Conservation (phyloP, 2,113 vertebrate species). For the Ploceus nigricollis region DNA sequence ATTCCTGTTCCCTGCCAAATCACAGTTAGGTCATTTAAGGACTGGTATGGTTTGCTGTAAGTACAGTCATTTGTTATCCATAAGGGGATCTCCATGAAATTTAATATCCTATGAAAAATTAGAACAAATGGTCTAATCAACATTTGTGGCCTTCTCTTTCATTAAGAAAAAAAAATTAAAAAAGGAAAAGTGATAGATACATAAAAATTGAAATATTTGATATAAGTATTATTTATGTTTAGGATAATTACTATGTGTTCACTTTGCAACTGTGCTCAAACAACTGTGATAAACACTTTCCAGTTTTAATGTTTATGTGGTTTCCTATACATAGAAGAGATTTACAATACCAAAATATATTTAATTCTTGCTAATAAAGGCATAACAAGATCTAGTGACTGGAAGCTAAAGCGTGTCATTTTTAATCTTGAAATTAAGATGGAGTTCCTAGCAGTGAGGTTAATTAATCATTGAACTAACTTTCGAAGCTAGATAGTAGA, state of each 20-base stretch:
- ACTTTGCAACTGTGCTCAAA: background rate
- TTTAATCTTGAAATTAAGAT: background rate
- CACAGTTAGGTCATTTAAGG: background rate
- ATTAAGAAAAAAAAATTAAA: background rate
- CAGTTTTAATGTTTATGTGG: background rate
- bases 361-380: background rate
- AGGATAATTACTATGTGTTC: background rate
- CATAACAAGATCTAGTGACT: background rate
- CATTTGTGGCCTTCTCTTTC: background rate
- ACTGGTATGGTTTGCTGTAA: background rate
- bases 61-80: background rate
- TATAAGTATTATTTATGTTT: background rate
- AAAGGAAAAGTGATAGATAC: background rate
- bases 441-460: background rate
- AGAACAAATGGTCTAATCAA: background rate
- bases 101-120: background rate
- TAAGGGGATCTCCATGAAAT: background rate
- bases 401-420: background rate
- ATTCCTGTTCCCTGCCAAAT: background rate
- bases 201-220: background rate
- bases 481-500: background rate
- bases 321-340: background rate
- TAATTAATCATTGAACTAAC: background rate
- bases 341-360: background rate
- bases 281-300: background rate